Percentiles rank a stretch among this genome's conserved stretches.
phyloP scores from a whole-genome alignment of 2,888 invertebrate species.

The Cheilosia grossa region DNA sequence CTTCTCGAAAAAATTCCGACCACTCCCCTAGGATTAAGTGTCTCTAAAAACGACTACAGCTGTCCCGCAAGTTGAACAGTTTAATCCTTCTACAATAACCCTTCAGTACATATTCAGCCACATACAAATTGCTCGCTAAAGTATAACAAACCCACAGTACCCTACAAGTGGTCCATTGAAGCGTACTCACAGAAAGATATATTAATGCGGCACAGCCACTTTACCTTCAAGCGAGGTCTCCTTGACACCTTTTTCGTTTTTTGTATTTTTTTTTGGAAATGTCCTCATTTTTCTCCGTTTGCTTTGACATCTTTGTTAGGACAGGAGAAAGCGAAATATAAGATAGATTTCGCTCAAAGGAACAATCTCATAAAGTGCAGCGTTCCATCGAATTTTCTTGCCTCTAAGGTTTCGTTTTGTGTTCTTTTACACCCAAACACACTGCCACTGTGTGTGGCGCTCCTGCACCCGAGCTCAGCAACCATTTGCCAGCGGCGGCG shows the following conservation, averaged over 20 bases:
- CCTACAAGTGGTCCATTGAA: slow-evolving; percentile 1
- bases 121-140: too few relatives aligned
- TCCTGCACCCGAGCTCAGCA: slow-evolving; percentile 22
- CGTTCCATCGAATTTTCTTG: slow-evolving; percentile 46
- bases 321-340: slow-evolving; percentile 4
- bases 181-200: slow-evolving; percentile 14
- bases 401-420: slow-evolving; percentile 18
- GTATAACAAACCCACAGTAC: background rate
- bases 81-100: too few relatives aligned
- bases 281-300: background rate
- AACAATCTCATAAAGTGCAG: slow-evolving; percentile 70
- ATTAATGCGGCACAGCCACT: slow-evolving; percentile 24
- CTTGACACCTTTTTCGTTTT: slow-evolving; percentile 28
- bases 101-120: too few relatives aligned
- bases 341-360: slow-evolving; percentile 57
- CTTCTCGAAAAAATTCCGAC: too few relatives aligned
- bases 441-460: slow-evolving; percentile 1
- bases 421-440: background rate
- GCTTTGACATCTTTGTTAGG: background rate
- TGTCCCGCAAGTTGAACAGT: too few relatives aligned
- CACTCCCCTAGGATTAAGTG: too few relatives aligned
- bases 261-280: slow-evolving; percentile 4
- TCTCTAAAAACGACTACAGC: too few relatives aligned
- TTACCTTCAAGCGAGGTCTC: slow-evolving; percentile 30
- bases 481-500: slow-evolving; percentile 30